A percentile compares a stretch with the other conserved stretches of the same genome.
phyloP scores from a whole-genome alignment of 2,113 vertebrate species.

The Halichoerus grypus region DNA sequence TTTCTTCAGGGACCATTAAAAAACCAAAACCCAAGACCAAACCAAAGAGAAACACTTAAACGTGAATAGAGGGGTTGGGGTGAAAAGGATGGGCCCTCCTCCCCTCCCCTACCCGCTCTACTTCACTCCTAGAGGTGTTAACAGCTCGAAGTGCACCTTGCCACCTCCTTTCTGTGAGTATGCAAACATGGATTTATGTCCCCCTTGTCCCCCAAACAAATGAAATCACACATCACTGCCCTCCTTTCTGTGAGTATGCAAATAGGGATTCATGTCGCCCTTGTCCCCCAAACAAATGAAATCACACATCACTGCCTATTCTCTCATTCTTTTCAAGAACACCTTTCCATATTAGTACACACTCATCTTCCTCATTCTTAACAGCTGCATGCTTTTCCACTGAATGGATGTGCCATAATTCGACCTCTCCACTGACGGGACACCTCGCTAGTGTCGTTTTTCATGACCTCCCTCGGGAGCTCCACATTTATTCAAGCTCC shows the following conservation, averaged over 20 bases:
- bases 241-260: background rate
- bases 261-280: background rate
- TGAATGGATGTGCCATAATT: background rate
- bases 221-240: background rate
- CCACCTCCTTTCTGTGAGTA: background rate
- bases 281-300: background rate
- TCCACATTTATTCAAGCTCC: background rate
- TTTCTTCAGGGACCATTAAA: background rate
- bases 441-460: background rate
- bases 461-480: background rate
- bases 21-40: background rate
- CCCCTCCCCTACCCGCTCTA: background rate
- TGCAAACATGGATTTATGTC: background rate
- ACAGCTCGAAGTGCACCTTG: background rate
- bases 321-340: conserved; percentile 2
- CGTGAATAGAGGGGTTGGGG: background rate
- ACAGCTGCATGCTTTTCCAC: background rate
- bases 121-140: background rate
- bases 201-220: background rate
- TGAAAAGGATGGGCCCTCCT: background rate
- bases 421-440: background rate
- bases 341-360: background rate
- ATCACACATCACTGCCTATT: background rate
- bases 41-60: background rate
- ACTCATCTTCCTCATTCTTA: background rate